Conservation (phyloP, 2,797 vertebrate genomes). For the Rhodeus uyekii region DNA sequence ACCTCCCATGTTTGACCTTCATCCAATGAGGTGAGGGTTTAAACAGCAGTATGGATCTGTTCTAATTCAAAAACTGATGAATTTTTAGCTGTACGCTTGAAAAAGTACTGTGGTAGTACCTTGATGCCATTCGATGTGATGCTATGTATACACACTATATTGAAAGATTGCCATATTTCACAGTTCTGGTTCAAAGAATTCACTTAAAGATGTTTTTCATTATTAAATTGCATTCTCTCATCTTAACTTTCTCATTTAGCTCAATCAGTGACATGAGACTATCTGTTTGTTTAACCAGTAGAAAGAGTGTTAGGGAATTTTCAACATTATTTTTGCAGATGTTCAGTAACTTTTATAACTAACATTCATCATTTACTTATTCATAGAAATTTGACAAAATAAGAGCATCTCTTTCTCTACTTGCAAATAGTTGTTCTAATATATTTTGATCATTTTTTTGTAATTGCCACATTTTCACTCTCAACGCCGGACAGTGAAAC, state of each 20-base stretch:
- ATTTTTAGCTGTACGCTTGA: not conserved
- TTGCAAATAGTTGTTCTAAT: not conserved
- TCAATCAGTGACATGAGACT: not conserved
- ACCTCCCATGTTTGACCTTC: conserved; percentile 87
- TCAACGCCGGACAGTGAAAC: not conserved
- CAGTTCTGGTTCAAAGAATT: not conserved
- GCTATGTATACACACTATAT: not conserved
- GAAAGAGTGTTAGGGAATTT: not conserved
- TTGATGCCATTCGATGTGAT: not conserved
- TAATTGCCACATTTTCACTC: not conserved
- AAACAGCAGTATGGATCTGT: not conserved
- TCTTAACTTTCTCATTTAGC: not conserved
- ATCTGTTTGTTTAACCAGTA: not conserved
- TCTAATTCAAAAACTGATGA: not conserved
- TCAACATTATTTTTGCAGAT: not conserved
- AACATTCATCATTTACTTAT: not conserved
- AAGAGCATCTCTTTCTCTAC: too few species aligned
- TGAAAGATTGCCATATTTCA: not conserved
- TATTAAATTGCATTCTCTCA: too few species aligned
- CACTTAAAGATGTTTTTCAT: not conserved
- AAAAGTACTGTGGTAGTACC: not conserved
- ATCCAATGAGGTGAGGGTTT: conserved; percentile 83
- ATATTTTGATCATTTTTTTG: not conserved
- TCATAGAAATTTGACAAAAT: not conserved
- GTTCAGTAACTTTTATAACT: not conserved